Evolutionary conservation across 2,797 vertebrate genomes (phyloP).

Genomic region (Sebastes trivittatus): DNA sequence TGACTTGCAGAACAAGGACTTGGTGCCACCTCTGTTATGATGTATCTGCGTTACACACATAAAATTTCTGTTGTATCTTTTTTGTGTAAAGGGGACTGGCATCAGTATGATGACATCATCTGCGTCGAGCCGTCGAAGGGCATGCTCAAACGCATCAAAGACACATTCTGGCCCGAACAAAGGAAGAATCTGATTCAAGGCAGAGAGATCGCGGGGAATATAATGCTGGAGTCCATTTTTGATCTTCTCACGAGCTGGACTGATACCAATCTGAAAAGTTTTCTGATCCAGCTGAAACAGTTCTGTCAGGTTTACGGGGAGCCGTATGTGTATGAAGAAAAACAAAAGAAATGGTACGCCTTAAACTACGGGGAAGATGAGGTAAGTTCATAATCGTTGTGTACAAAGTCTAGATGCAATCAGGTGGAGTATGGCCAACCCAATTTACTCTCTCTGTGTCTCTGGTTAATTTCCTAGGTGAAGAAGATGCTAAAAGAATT

Average conservation of each 20-base stretch:
- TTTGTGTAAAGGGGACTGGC: constrained; percentile 86
- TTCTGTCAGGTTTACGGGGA: constrained; percentile 70
- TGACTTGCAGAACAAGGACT: too few species aligned
- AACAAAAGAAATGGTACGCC: constrained; percentile 14
- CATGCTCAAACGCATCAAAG: accelerated
- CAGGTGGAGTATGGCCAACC: neutral
- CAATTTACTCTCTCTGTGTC: neutral
- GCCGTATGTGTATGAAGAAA: constrained; percentile 73
- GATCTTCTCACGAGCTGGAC: constrained; percentile 84
- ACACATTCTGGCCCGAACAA: accelerated
- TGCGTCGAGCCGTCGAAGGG: constrained; percentile 61
- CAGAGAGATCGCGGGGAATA: constrained; percentile 79
- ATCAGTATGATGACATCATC: constrained; percentile 95
- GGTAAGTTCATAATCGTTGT: constrained; percentile 65
- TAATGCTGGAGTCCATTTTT: constrained; percentile 89
- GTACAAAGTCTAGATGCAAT: neutral
- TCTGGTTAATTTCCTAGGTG: constrained; percentile 75
- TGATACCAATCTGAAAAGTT: constrained; percentile 79
- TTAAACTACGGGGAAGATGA: constrained; percentile 67
- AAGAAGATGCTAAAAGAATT: constrained; percentile 72
- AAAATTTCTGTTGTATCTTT: neutral
- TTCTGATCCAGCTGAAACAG: constrained; percentile 83
- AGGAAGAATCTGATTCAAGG: constrained; percentile 71
- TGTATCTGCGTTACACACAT: neutral
- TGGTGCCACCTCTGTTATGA: too few species aligned